Evolutionary conservation across 2,888 invertebrate genomes (phyloP).

Genomic region (Amphipoea oculea): DNA sequence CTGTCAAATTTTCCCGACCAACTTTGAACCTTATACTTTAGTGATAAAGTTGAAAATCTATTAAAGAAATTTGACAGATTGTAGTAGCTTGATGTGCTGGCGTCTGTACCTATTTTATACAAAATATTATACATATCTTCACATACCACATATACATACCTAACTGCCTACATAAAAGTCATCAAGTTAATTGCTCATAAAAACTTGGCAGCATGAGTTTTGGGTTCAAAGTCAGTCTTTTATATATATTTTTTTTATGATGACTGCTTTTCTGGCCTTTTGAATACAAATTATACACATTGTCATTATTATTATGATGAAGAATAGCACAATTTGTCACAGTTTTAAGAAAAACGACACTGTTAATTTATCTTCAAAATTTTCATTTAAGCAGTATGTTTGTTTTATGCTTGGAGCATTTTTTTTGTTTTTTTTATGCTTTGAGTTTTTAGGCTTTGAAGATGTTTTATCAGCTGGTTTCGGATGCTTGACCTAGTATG

Average conservation of each 20-base stretch:
- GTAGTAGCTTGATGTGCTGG: no score
- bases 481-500: not conserved
- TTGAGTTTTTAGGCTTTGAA: not conserved
- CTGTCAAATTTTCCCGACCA: no score
- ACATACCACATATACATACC: no score
- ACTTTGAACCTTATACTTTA: no score
- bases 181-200: not conserved
- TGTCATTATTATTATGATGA: not conserved
- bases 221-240: not conserved
- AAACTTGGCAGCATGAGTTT: not conserved
- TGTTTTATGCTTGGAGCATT: no score
- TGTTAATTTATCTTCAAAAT: not conserved
- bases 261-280: not conserved
- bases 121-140: not conserved
- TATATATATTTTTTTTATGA: not conserved
- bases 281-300: not conserved
- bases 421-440: no score
- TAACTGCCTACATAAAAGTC: not conserved
- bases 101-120: not conserved
- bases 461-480: not conserved
- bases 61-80: no score
- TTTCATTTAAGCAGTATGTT: no score
- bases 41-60: no score
- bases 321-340: no score
- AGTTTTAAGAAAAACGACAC: no score